phyloP scores from a whole-genome alignment of 2,888 invertebrate species.

The Philaethria dido region DNA sequence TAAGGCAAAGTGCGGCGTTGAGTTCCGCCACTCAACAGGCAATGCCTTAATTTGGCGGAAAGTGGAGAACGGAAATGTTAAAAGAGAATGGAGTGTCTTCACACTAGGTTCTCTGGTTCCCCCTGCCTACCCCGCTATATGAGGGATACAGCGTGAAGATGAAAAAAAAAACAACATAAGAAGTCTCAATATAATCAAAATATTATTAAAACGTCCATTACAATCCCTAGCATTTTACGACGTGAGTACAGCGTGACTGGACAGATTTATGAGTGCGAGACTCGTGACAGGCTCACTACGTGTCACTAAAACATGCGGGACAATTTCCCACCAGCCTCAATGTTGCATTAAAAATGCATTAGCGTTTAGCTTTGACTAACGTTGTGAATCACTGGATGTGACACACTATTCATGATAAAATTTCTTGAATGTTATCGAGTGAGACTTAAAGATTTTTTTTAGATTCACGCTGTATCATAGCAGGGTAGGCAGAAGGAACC shows the following conservation, averaged over 20 bases:
- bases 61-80: no score
- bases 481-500: no score
- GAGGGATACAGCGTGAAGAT: no score
- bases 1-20: no score
- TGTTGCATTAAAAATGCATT: conserved; percentile 35
- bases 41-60: no score
- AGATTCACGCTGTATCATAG: no score
- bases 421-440: neutral
- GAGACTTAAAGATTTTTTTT: no score
- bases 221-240: conserved; percentile 28
- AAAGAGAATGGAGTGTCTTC: no score
- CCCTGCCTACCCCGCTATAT: no score
- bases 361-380: conserved; percentile 31
- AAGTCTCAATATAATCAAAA: neutral
- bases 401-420: conserved; percentile 16
- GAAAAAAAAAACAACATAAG: neutral
- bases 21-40: no score
- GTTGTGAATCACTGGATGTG: conserved; percentile 27
- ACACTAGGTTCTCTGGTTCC: no score
- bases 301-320: conserved; percentile 28
- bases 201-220: conserved; percentile 21
- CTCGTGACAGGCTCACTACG: conserved; percentile 8
- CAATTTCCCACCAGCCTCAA: conserved; percentile 18
- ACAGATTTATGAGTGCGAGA: conserved; percentile 29
- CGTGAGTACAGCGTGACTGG: conserved; percentile 17